Percentiles rank a stretch among this genome's conserved stretches.
These are phyloP conservation scores for Bruchidius siliquastri DNA, from an alignment of 2,888 invertebrate species.

Conservation along the genomic window DNA sequence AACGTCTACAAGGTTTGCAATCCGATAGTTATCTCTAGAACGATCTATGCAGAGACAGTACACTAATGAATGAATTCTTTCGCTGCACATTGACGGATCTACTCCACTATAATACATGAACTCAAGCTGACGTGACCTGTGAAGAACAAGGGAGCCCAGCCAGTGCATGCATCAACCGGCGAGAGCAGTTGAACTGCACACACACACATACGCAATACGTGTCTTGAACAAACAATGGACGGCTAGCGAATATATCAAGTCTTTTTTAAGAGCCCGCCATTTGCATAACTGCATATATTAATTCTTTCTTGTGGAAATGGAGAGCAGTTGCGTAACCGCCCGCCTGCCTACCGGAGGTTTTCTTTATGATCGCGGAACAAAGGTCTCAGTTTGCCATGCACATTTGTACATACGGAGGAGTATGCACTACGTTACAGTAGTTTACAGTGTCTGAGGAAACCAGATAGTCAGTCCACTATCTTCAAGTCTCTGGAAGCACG, in stretches of 20 bases:
- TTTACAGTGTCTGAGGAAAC: background rate
- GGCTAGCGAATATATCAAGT: background rate
- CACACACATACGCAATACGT: background rate
- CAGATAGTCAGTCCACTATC: background rate
- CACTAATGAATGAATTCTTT: too few relatives aligned
- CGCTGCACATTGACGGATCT: too few relatives aligned
- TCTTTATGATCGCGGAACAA: background rate
- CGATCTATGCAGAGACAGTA: too few relatives aligned
- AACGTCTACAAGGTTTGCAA: too few relatives aligned
- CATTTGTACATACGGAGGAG: background rate
- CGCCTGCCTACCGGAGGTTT: background rate
- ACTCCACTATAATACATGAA: background rate
- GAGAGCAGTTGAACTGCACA: background rate
- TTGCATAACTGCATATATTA: background rate
- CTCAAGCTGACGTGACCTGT: background rate
- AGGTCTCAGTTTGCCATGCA: background rate
- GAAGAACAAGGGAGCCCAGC: background rate
- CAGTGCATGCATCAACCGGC: background rate
- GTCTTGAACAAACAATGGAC: background rate
- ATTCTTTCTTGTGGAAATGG: background rate
- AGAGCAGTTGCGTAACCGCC: background rate
- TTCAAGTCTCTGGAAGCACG: background rate
- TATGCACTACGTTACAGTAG: background rate
- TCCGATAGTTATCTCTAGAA: too few relatives aligned
- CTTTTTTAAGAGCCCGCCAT: background rate